Percentiles rank a stretch among this genome's conserved stretches.
These are phyloP conservation scores for Hydrotaea diabolus DNA, from an alignment of 2,888 invertebrate genomes.

Conservation along the genomic window DNA sequence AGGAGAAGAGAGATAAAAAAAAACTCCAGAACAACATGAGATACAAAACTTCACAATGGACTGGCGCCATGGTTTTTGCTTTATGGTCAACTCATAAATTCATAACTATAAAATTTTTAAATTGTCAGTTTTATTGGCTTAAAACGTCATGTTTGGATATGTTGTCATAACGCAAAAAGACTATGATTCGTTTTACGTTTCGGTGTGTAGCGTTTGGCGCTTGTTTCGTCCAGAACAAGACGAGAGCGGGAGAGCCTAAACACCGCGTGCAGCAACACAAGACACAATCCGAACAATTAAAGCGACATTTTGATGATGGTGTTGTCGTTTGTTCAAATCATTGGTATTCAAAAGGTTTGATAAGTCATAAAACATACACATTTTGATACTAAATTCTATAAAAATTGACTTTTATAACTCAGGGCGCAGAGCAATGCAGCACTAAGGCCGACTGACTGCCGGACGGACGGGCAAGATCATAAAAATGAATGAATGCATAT, in stretches of 20 bases:
- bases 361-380: slow-evolving; percentile 65
- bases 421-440: background rate
- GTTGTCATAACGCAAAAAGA: slow-evolving; percentile 67
- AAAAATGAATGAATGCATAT: slow-evolving; percentile 56
- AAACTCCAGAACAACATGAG: background rate
- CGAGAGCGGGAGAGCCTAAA: background rate
- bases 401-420: slow-evolving; percentile 64
- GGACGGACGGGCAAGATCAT: slow-evolving; percentile 18
- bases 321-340: slow-evolving; percentile 55
- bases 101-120: slow-evolving; percentile 70
- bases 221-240: slow-evolving; percentile 1
- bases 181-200: slow-evolving; percentile 52
- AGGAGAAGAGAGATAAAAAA: background rate
- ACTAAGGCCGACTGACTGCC: background rate
- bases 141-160: slow-evolving; percentile 68
- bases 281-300: slow-evolving; percentile 65
- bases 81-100: slow-evolving; percentile 68
- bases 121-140: slow-evolving; percentile 70
- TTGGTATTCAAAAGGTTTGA: slow-evolving; percentile 66
- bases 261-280: slow-evolving; percentile 6
- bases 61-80: slow-evolving; percentile 69
- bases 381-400: slow-evolving; percentile 50
- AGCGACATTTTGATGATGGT: slow-evolving; percentile 57
- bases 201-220: background rate
- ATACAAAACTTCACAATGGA: slow-evolving; percentile 7